Evolutionary conservation across 2,113 vertebrate genomes (phyloP), one percentile per base, ranked within the genome.

Genomic region (Camelus dromedarius): DNA sequence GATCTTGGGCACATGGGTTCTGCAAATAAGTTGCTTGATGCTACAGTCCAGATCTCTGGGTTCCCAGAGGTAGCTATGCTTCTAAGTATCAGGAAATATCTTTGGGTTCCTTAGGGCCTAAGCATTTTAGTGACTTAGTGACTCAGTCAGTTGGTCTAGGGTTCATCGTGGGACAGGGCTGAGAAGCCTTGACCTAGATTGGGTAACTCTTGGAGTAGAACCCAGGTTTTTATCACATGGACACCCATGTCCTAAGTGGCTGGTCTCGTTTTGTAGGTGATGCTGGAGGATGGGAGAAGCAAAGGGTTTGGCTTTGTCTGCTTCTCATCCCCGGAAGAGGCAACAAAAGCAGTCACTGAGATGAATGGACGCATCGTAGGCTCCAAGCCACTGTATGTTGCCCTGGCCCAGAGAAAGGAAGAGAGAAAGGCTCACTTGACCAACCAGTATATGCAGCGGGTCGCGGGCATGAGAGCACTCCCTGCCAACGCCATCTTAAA

Each of bases 231-330:
- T 85, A 1, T 93, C 28, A 91, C 52, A 22, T 1, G n/a, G 38
- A 72, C 5, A n/a, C 24, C 3, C 76, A 69, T 77, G 81, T 52
- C 69, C 85, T 48, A 72, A 62, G 22, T 64, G 24, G 46, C 58
- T 89, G 70, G 11, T 93, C 12, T 97, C 26, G 6, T 84, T 86
- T 96, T 93, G 82, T 96, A 99, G 99, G 99, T 99, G 91, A 99
- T 99, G 99, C 98, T 99, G 58, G 99, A 99, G 97, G 99, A 99
- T 48, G 99, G 99, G 28, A 99, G 99, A 97, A 99, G 99, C 98
- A 99, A 99, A 98, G 99, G 99, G 24, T 99, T 99, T 96, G 99
- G 99, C 93, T 99, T 99, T 72, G 99, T 99, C 97, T 99, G 99
- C 98, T 99, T 99, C 98, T 99, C 99, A 56, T 99, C 99, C 83